Evolutionary conservation across 2,888 invertebrate species (phyloP).

Genomic region (Cremastinae sp.): DNA sequence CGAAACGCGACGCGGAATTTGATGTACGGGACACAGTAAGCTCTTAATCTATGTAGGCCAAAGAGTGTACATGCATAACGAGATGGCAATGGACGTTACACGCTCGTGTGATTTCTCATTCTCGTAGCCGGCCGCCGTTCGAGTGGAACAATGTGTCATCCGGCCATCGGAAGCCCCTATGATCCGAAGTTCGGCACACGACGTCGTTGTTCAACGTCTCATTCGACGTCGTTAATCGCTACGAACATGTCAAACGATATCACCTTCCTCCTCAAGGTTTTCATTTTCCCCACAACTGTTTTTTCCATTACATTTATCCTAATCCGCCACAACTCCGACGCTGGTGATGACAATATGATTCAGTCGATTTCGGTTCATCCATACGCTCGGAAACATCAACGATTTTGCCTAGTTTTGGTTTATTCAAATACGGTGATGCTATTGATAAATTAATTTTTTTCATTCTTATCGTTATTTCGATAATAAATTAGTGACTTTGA

Average conservation of each 20-base stretch:
- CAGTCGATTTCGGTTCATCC: slow-evolving; percentile 49
- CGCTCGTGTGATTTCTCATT: slow-evolving; percentile 45
- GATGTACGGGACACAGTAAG: slow-evolving; percentile 60
- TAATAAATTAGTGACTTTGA: no score
- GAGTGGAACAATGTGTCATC: slow-evolving; percentile 51
- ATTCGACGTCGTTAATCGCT: slow-evolving; percentile 23
- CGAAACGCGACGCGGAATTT: slow-evolving; percentile 36
- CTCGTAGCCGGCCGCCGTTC: slow-evolving; percentile 9
- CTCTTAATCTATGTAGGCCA: slow-evolving; percentile 74
- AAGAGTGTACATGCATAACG: slow-evolving; percentile 29
- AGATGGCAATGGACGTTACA: slow-evolving; percentile 40
- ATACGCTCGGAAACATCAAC: slow-evolving; percentile 8
- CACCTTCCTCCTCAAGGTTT: slow-evolving; percentile 76
- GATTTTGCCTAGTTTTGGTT: no score
- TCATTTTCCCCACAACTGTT: slow-evolving; percentile 65
- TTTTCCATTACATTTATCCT: slow-evolving; percentile 28
- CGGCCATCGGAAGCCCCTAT: slow-evolving; percentile 77
- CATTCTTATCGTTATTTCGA: no score
- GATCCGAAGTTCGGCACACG: slow-evolving; percentile 61
- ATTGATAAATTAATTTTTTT: slow-evolving; percentile 1
- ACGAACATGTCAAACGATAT: slow-evolving; percentile 63
- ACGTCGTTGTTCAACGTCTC: slow-evolving; percentile 46
- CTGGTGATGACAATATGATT: slow-evolving; percentile 14
- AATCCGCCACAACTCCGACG: slow-evolving; percentile 26
- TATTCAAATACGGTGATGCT: no score